phyloP scores from a whole-genome alignment of 2,888 invertebrate species.

The Eupithecia subfuscata region DNA sequence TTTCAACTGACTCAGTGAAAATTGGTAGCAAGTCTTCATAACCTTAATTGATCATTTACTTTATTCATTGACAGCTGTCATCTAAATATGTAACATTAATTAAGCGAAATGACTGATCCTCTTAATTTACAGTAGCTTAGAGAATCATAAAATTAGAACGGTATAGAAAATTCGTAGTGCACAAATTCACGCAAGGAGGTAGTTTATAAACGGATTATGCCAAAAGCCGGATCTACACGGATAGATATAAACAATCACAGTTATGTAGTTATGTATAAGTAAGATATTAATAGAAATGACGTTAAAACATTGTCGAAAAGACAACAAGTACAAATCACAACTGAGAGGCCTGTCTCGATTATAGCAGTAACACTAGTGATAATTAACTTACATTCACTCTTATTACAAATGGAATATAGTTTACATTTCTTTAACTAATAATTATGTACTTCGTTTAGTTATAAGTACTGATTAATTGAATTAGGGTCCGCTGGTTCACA shows the following conservation, averaged over 20 bases:
- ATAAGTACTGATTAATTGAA: slow-evolving; percentile 64
- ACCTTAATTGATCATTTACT: slow-evolving; percentile 27
- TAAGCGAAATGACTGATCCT: slow-evolving; percentile 26
- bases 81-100: slow-evolving; percentile 14
- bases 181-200: slow-evolving; percentile 63
- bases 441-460: slow-evolving; percentile 77
- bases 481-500: slow-evolving; percentile 25
- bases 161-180: slow-evolving; percentile 48
- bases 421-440: slow-evolving; percentile 71
- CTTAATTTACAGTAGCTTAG: slow-evolving; percentile 37
- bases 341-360: slow-evolving; percentile 69
- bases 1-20: slow-evolving; percentile 27
- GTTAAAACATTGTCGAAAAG: slow-evolving; percentile 73
- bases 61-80: slow-evolving; percentile 30
- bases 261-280: slow-evolving; percentile 66
- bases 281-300: slow-evolving; percentile 65
- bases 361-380: slow-evolving; percentile 69
- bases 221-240: slow-evolving; percentile 64
- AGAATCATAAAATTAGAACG: slow-evolving; percentile 49
- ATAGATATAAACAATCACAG: slow-evolving; percentile 69
- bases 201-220: slow-evolving; percentile 60
- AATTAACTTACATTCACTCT: slow-evolving; percentile 75
- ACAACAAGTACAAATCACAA: slow-evolving; percentile 72
- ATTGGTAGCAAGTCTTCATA: slow-evolving; percentile 35
- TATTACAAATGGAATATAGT: slow-evolving; percentile 76